These are phyloP conservation scores for Tetragonula clypearis DNA, from an alignment of 1,140 invertebrate genomes.

Conservation along the genomic window DNA sequence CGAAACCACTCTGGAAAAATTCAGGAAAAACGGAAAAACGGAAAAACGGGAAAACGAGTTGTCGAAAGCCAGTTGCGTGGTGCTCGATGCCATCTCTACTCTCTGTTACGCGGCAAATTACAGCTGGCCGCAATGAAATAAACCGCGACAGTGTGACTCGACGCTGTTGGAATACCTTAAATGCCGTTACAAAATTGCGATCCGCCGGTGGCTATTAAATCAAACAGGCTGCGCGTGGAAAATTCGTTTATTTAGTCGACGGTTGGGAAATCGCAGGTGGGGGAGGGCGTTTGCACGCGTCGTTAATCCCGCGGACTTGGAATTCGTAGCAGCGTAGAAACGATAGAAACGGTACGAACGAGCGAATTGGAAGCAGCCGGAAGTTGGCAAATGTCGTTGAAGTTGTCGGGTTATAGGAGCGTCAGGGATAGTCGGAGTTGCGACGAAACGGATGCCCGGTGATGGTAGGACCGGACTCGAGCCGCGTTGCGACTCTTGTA, in stretches of 20 bases:
- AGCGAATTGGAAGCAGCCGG: not conserved
- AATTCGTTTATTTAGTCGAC: constrained; percentile 25
- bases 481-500: constrained; percentile 47
- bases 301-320: constrained; percentile 5
- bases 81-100: no score
- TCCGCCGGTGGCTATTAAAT: not conserved
- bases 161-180: constrained; percentile 4
- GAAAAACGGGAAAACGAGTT: no score
- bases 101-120: not conserved
- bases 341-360: not conserved
- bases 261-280: constrained; percentile 3
- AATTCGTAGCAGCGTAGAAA: not conserved
- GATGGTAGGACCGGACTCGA: constrained; percentile 9
- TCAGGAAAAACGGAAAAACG: no score
- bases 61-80: no score
- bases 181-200: constrained; percentile 14
- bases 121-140: constrained; percentile 22
- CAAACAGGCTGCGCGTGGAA: constrained; percentile 8
- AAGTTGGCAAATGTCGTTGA: constrained; percentile 45
- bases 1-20: no score
- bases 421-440: not conserved
- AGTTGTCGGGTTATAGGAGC: not conserved
- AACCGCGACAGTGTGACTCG: not conserved
- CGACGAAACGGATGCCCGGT: constrained; percentile 1
- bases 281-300: not conserved